Evolutionary conservation across 2,797 vertebrate genomes (phyloP).

Genomic region (Sternotherus odoratus): DNA sequence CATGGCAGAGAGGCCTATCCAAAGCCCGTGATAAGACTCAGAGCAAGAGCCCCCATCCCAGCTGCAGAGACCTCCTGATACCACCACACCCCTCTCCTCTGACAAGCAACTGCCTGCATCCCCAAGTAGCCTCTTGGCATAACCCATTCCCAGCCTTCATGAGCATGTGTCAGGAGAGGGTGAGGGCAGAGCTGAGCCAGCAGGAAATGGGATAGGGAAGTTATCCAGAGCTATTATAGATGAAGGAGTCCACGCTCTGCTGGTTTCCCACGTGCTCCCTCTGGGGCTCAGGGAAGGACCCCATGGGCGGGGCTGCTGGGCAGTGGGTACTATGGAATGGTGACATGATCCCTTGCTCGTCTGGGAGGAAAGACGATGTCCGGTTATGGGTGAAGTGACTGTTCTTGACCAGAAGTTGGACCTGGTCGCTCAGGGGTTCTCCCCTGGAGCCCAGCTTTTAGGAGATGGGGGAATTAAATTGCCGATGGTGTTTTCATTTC

Average conservation of each 20-base stretch:
- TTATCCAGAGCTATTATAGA: not conserved
- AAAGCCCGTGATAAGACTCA: not conserved
- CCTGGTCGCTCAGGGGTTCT: not conserved
- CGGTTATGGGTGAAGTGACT: not conserved
- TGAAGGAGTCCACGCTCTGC: no score
- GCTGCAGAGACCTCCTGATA: not conserved
- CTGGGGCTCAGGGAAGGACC: not conserved
- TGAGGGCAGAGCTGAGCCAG: not conserved
- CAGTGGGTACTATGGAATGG: not conserved
- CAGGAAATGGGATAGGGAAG: not conserved
- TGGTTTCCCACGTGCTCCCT: no score
- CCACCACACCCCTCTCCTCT: fast-evolving
- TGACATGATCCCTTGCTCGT: not conserved
- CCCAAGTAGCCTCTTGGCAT: not conserved
- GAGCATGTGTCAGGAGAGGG: not conserved
- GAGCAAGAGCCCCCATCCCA: not conserved
- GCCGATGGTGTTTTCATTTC: not conserved
- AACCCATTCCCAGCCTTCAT: not conserved
- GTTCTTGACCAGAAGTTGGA: not conserved
- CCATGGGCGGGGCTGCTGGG: not conserved
- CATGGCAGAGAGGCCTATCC: no score
- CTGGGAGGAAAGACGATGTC: not conserved
- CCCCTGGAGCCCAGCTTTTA: not conserved
- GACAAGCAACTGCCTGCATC: not conserved
- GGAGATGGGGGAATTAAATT: not conserved